Evolutionary conservation across 2,797 vertebrate genomes (phyloP).

Genomic region (Notolepis coatsorum): DNA sequence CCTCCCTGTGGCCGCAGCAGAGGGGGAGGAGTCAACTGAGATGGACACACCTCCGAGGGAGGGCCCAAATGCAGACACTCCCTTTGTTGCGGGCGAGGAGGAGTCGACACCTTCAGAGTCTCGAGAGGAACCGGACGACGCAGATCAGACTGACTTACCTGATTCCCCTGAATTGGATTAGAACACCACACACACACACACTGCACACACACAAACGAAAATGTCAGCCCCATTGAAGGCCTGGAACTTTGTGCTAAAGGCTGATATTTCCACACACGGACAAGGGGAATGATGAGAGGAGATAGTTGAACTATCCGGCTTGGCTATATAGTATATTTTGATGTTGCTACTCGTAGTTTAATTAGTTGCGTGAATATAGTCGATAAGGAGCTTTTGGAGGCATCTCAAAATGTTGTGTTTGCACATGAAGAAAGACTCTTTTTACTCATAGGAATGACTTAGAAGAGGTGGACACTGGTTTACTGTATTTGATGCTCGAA

Average conservation of each 20-base stretch:
- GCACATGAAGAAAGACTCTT: constrained; percentile 60
- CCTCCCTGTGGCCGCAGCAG: too few species aligned
- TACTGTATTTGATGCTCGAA: constrained; percentile 34
- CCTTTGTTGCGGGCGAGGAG: constrained; percentile 3
- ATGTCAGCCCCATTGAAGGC: too few species aligned
- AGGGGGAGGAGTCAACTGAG: background rate
- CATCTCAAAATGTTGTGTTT: constrained; percentile 57
- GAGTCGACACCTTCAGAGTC: constrained; percentile 4
- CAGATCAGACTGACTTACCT: constrained; percentile 31
- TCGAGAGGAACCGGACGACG: constrained; percentile 24
- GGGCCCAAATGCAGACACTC: constrained; percentile 2
- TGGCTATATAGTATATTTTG: constrained; percentile 41
- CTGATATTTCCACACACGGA: too few species aligned
- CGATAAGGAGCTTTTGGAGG: constrained; percentile 43
- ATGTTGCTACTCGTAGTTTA: constrained; percentile 15
- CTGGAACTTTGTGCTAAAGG: too few species aligned
- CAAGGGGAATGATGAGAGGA: constrained; percentile 1
- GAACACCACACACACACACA: constrained; percentile 12
- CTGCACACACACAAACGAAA: constrained; percentile 5
- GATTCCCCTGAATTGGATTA: constrained; percentile 72
- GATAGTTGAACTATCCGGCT: constrained; percentile 17
- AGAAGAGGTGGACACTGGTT: too few species aligned
- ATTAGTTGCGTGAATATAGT: constrained; percentile 15
- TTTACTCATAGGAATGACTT: constrained; percentile 2
- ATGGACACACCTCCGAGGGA: constrained; percentile 12